phyloP scores from a whole-genome alignment of 1,140 invertebrate species.

The Lethocerus indicus region DNA sequence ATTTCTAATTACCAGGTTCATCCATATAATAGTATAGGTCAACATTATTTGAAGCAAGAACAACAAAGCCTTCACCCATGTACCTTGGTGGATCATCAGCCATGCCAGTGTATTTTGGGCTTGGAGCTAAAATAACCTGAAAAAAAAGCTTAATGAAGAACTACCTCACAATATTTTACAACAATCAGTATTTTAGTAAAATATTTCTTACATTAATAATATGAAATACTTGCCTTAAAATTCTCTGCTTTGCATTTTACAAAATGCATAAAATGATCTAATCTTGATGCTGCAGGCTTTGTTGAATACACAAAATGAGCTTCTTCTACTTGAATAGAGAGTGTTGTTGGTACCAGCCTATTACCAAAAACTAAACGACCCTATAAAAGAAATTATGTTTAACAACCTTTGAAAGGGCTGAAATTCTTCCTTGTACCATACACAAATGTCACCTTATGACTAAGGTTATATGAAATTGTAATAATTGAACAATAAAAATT shows the following conservation, averaged over 20 bases:
- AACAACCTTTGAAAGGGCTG: too few species aligned
- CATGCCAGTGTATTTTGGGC: conserved; percentile 83
- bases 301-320: conserved; percentile 90
- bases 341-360: conserved; percentile 77
- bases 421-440: too few species aligned
- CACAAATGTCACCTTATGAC: too few species aligned
- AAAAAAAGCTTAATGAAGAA: conserved; percentile 8
- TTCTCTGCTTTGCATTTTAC: conserved; percentile 90
- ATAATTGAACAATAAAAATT: too few species aligned
- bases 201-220: neutral
- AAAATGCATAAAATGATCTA: conserved; percentile 94
- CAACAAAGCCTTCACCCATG: conserved; percentile 96
- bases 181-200: neutral
- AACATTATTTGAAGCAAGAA: conserved; percentile 87
- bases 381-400: too few species aligned
- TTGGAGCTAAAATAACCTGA: conserved; percentile 75
- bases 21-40: conserved; percentile 95
- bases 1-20: conserved; percentile 45
- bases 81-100: conserved; percentile 89
- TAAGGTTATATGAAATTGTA: too few species aligned
- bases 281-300: conserved; percentile 76
- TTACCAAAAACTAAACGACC: conserved; percentile 95
- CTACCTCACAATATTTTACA: too few species aligned
- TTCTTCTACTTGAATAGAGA: conserved; percentile 87
- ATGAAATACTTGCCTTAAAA: conserved; percentile 40